Evolutionary conservation across 2,888 invertebrate species (phyloP), one percentile per base, ranked within the genome.

Genomic region (Dorcus parallelipipedus): DNA sequence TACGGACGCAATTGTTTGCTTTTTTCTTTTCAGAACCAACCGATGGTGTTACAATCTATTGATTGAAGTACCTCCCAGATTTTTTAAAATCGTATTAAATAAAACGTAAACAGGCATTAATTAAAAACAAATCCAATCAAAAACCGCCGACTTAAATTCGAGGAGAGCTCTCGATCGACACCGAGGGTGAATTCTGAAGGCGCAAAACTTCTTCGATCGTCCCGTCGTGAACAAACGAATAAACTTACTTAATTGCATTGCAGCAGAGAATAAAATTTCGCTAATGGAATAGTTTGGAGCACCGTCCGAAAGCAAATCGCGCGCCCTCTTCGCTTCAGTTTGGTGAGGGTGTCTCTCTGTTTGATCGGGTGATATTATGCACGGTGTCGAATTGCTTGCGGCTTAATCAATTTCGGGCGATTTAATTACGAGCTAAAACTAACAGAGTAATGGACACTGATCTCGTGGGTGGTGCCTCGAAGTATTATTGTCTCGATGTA

Each of bases 51-150:
- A 33, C 26, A 33, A 33, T 7, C 2, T 20, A 33, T 6, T 33
- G 26, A 33, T 33, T 33, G 5, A 33, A 33, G n/a, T 45, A 45
- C 20, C 9, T 20, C 7, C n/a, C 1, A 20, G 17, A 20, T 20
- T 45, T 10, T 23, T 9, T 9, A 10, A 45, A 45, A 20, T 6
- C 42, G 65, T 58, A 64, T 60, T 58, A 64, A 62, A 58, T 64
- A 53, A 63, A 33, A 61, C 62, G 63, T 64, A 68, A 68, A 67
- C 64, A 67, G 68, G 65, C 68, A 67, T 69, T 69, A 68, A 69
- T 69, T 69, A 68, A 67, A 68, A 69, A 68, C 67, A 68, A 68
- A 69, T 67, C 65, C 68, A 65, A 67, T 67, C 68, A 64, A 68
- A 68, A 66, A 65, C 66, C 67, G 56, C 56, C 60, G 60, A 60